Percentiles rank a stretch among this genome's conserved stretches.
phyloP scores from a whole-genome alignment of 2,113 vertebrate genomes.

The Hippopotamus amphibius region DNA sequence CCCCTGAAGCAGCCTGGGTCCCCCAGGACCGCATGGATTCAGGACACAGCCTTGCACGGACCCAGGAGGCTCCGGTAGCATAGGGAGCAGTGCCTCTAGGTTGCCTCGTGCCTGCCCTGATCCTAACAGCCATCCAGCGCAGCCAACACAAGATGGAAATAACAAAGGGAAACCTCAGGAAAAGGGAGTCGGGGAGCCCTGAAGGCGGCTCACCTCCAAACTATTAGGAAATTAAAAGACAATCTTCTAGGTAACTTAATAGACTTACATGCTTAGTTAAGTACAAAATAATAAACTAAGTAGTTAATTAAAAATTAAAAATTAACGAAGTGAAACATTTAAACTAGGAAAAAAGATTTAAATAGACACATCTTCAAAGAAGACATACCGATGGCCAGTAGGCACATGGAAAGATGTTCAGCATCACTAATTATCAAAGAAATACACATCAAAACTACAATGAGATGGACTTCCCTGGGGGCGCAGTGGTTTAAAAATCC shows the following conservation, averaged over 20 bases:
- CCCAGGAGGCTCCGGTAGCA: neutral
- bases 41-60: no score
- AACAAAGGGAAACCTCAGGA: no score
- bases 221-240: neutral
- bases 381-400: rapidly evolving
- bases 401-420: neutral
- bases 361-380: neutral
- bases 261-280: neutral
- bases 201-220: neutral
- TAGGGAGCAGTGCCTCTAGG: rapidly evolving
- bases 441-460: neutral
- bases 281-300: neutral
- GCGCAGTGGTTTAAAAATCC: no score
- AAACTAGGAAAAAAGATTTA: neutral
- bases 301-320: neutral
- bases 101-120: neutral
- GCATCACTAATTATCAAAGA: neutral
- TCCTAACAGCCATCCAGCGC: neutral
- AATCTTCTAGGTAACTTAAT: neutral
- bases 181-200: no score
- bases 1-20: neutral
- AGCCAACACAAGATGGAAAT: no score
- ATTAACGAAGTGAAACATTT: neutral
- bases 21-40: rapidly evolving
- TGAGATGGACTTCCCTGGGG: no score